A percentile compares a stretch with the other conserved stretches of the same genome.
Evolutionary conservation across 2,113 vertebrate species (phyloP).

Genomic region (Oncorhynchus kisutch): DNA sequence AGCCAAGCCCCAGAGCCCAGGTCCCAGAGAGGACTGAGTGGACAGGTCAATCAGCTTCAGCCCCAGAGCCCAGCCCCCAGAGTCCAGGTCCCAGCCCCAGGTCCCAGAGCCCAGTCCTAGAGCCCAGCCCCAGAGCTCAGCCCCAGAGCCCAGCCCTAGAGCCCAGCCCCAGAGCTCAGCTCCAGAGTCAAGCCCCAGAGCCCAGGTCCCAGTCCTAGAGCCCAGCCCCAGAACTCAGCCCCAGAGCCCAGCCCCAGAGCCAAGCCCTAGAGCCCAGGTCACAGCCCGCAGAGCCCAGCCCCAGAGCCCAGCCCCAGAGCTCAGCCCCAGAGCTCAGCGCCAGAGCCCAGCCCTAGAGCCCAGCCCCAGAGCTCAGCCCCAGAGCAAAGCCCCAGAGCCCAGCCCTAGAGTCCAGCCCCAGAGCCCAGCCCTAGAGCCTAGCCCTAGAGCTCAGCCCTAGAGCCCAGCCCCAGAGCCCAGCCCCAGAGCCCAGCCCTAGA

Average conservation of each 20-base stretch:
- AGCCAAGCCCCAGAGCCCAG: too few species aligned
- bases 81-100: too few species aligned
- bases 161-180: neutral
- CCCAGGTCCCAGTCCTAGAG: neutral
- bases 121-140: neutral
- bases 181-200: neutral
- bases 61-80: too few species aligned
- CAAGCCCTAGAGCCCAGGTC: too few species aligned
- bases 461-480: neutral
- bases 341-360: neutral
- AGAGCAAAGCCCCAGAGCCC: neutral
- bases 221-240: neutral
- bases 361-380: neutral
- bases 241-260: neutral
- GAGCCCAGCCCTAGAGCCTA: neutral
- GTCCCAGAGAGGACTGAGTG: too few species aligned
- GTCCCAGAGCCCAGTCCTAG: too few species aligned
- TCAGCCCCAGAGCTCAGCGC: neutral
- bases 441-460: neutral
- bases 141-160: neutral
- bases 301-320: neutral
- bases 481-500: neutral
- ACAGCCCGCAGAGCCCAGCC: too few species aligned
- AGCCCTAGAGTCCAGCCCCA: neutral
- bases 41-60: too few species aligned